Base-by-base conservation (phyloP, 2,113 vertebrate species). In the Platichthys flesus region DNA sequence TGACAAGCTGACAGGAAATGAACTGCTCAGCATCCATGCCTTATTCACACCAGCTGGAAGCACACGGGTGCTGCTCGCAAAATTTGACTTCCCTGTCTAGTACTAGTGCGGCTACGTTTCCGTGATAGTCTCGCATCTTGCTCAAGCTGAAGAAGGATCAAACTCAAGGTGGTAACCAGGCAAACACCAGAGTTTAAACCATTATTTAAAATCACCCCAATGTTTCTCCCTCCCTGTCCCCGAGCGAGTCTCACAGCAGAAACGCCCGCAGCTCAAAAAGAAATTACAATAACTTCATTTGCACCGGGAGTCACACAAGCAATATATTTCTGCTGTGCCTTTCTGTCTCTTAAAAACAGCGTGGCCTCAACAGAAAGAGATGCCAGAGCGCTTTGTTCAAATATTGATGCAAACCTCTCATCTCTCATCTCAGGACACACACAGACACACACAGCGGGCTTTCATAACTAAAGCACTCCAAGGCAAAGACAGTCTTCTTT, bases 361-460 rank as follows among this genome's bases (percentile, higher is more conserved):
- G 61, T 18, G 81, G 81, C 74, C 89, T 82, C 78, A 67, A 76
- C 81, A 85, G 75, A 85, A 83, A 89, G 80, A 78, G 72, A 85
- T 59, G 79, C 80, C 64, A 69, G 60, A 79, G 75, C 24, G 63
- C 87, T 91, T 94, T 91, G 90, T 94, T 94, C 86, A 92, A 90
- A 92, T 93, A 93, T 92, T 90, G 74, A 93, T 92, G 85, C 65
- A 67, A 88, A 85, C 70, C 82, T 91, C 87, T 93, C 86, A 83
- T 91, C 88, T 88, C 77, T 89, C 74, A 85, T 86, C 83, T 87
- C 81, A 82, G 75, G 81, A 91, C 71, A 67, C 65, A 72, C 57
- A 26, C 16, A 52, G 78, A 74, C 18, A 55, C 21, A 73, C 26
- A 73, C 40, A n/a, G 66, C 66, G 68, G 60, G 67, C 10, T 14